Base-by-base conservation (phyloP, 2,113 vertebrate species). In the Marcusenius ussheri region DNA sequence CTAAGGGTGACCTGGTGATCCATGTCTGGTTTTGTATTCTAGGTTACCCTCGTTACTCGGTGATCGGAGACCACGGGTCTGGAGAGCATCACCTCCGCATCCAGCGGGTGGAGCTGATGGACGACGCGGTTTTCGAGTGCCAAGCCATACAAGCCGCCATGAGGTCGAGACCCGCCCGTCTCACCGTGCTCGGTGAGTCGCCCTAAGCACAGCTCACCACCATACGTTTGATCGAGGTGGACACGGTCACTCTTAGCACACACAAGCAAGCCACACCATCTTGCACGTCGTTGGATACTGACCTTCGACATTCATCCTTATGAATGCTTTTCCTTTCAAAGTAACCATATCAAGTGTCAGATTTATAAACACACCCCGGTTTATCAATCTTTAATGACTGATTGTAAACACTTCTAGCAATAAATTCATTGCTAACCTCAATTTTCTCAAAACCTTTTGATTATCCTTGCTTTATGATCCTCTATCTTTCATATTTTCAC, bases 21-120 rank as follows among this genome's bases (percentile, higher is more conserved):
- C n/a, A 74, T 42, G 17, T 83, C 77, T 42, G 39, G 45, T 27
- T 66, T 42, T 93, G 86, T 74, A 31, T 42, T 90, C 45, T 96
- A 99, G 98, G 98, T 89, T 99, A 99, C 21, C 98, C 98, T 0
- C 98, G 98, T 51, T 99, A 99, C 91, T 96, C 98, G 87, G 98
- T 99, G 15, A 97, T 98, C 90, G 98, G 98, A 17, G 98, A 99
- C 95, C 98, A 98, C 24, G 94, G 97, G 13, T 97, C 97, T 0
- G 98, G 98, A 0, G 98, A 99, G 88, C 98, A 99, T 92, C 98
- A 99, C 94, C 90, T 99, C 93, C 97, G 97, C 83, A 99, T 99
- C 92, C 96, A 99, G 92, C 93, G 96, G 11, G 98, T 97, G 0
- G 98, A 99, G 92, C 96, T 99, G 66, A 97, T 97, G 91, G 98